phyloP scores from a whole-genome alignment of 1,140 invertebrate species.

The Physella acuta region DNA sequence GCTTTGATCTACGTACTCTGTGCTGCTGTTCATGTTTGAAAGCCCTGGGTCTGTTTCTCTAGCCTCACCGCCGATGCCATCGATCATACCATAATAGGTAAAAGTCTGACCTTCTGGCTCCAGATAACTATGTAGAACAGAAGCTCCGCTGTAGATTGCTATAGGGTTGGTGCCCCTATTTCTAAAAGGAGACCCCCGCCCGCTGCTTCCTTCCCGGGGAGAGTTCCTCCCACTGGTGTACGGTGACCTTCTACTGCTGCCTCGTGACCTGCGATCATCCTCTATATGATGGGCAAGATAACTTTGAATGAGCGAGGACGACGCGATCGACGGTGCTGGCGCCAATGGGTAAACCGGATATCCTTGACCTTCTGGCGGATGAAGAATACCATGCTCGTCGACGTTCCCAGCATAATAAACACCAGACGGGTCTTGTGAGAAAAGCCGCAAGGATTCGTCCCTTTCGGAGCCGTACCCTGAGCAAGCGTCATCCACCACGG shows the following conservation, averaged over 20 bases:
- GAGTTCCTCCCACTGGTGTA: constrained; percentile 12
- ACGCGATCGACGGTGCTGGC: not conserved
- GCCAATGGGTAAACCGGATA: not conserved
- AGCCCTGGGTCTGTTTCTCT: not conserved
- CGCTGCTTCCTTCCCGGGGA: constrained; percentile 2
- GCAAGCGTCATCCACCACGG: not conserved
- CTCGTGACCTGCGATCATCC: constrained; percentile 11
- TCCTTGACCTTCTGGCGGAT: not conserved
- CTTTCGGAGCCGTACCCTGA: constrained; percentile 13
- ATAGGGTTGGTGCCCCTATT: not conserved
- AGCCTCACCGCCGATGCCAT: not conserved
- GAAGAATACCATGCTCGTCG: constrained; percentile 9
- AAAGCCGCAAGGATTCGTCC: not conserved
- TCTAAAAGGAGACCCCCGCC: not conserved
- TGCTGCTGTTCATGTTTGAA: not conserved
- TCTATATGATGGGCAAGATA: not conserved
- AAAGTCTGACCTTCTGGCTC: constrained; percentile 6
- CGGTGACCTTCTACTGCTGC: not conserved
- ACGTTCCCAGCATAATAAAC: constrained; percentile 9
- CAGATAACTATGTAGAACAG: not conserved
- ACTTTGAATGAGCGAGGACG: not conserved
- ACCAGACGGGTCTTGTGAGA: not conserved
- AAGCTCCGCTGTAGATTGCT: not conserved
- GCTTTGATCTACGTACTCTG: not conserved
- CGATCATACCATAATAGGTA: constrained; percentile 7